Conservation (phyloP, 2,113 vertebrate species). For the Coptodon bakossiorum region DNA sequence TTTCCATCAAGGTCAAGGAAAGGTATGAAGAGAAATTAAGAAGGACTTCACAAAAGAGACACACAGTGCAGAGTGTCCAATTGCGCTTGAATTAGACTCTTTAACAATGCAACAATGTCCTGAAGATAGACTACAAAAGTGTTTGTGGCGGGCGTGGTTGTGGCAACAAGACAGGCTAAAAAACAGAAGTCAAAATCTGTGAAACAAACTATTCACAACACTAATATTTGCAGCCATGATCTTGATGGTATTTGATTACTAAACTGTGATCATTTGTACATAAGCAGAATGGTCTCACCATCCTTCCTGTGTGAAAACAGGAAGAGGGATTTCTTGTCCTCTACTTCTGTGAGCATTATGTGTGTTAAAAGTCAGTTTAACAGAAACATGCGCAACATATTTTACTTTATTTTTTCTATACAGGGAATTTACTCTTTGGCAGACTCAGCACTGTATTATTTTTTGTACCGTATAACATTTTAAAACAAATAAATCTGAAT, state of each 20-base stretch:
- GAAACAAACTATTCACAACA: background rate
- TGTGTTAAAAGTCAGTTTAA: background rate
- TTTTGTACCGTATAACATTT: background rate
- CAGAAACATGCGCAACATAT: background rate
- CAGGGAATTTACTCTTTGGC: background rate
- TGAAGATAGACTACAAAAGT: too few relatives aligned
- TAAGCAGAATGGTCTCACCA: background rate
- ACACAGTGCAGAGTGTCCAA: too few relatives aligned
- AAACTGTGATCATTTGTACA: background rate
- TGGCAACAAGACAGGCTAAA: background rate
- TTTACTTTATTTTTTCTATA: background rate
- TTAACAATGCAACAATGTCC: too few relatives aligned
- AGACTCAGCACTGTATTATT: background rate
- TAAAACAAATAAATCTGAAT: background rate
- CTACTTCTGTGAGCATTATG: accelerated
- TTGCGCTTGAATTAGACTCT: too few relatives aligned
- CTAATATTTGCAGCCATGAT: background rate
- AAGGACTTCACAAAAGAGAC: too few relatives aligned
- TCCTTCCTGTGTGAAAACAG: background rate
- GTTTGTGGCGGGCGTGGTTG: too few relatives aligned
- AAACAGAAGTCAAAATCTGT: background rate
- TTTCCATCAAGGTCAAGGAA: too few relatives aligned
- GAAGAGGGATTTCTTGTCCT: background rate
- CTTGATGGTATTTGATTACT: background rate
- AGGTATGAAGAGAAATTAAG: too few relatives aligned